Base-by-base conservation (phyloP, 2,888 invertebrate species). In the Camponotus fellah region DNA sequence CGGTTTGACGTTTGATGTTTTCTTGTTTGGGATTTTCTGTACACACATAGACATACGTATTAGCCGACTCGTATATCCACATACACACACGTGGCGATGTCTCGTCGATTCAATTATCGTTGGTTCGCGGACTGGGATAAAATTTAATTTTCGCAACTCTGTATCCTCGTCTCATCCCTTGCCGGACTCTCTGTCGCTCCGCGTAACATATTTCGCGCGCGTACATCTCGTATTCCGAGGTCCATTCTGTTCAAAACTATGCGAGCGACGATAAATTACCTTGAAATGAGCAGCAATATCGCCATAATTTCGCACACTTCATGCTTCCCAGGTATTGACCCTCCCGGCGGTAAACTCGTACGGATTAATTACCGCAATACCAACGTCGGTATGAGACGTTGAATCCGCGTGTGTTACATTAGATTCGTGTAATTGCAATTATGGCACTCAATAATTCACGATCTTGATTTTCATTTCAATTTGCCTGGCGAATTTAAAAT, bases 261-360 rank as follows among this genome's bases (percentile, higher is more conserved):
- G 77, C 77, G 40, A 76, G 12, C 26, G 64, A 5, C 68, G 32
- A 77, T 77, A 77, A 77, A 77, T 77, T 77, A 77, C 43, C 68
- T 53, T n/a, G 77, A 68, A 68, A 77, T 68, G 77, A 77, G 68
- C 77, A 68, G 68, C 40, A 68, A 68, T 77, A 75, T 64, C 68
- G 40, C 68, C 77, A 77, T 77, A 77, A 77, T 77, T 77, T 77
- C 56, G 68, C 77, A 12, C 68, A 77, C 40, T 68, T 68, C 37
- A 26, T 64, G 40, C 40, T 56, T 26, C 53, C 53, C 40, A 68
- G 66, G 14, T 68, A 77, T 40, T 68, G 77, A 68, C 68, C 40
- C 53, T 64, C n/a, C 49, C 34, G 49, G 65, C 43, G 46, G 32
- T 68, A 77, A 77, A 77, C 26, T 77, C 40, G 76, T 76, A 77